Evolutionary conservation across 2,888 invertebrate species (phyloP), one percentile per base, ranked within the genome.

Genomic region (Aradus depressus): DNA sequence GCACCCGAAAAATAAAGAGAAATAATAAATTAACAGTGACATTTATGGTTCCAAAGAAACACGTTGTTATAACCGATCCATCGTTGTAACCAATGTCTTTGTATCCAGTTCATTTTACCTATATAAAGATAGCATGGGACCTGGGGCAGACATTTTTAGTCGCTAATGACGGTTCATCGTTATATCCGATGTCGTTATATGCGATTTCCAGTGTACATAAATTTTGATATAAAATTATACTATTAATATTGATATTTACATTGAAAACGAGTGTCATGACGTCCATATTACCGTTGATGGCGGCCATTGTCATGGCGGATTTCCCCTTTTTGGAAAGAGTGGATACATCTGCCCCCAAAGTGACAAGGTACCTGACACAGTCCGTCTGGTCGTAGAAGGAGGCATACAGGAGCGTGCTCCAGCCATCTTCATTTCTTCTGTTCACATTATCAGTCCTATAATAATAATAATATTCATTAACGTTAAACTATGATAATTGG

Each of bases 361-460:
- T 41, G 8, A 62, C 19, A 23, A 63, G 39, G 12, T 51, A 35
- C 32, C 52, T 37, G 1, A 59, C 59, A 5, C 59, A 35, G 1
- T 50, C 23, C 31, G 50, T 25, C 35, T 55, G 53, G n/a, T 58
- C 58, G 48, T 55, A 58, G 51, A 57, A 58, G 44, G 61, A 60
- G 8, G 63, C 62, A 39, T 62, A 62, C 62, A 63, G 62, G 31
- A 63, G 47, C 6, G 59, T 58, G 8, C 60, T 61, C 62, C 62
- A 63, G 14, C 61, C 60, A 19, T 56, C 55, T 34, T 37, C 34
- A 47, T 62, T 62, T 28, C 53, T 55, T 2, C 14, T 47, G 14
- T 59, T 53, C 3, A 59, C 26, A 39, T 57, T 45, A 4, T 35
- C 44, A 8, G 44, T 47, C 5, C 49, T 53, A 50, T 41, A 59